A percentile compares a stretch with the other conserved stretches of the same genome.
Conservation (phyloP, 1,140 invertebrate species). For the Bombyx mandarina region DNA sequence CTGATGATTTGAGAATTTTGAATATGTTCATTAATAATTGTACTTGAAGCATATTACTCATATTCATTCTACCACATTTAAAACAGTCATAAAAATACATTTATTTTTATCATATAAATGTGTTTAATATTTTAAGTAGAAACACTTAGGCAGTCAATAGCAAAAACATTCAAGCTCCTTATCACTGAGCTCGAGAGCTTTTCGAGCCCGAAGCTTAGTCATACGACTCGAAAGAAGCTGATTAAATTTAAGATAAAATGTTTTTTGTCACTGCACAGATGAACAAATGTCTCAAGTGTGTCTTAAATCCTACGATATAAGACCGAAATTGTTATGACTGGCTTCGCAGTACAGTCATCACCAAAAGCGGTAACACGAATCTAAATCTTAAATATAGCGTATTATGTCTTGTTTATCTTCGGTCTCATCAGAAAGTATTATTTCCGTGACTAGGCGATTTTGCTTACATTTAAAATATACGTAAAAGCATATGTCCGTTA, state of each 20-base stretch:
- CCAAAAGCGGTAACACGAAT: background rate
- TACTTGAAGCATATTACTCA: too few species aligned
- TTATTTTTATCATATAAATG: too few species aligned
- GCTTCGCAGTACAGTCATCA: background rate
- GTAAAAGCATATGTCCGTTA: slow-evolving; percentile 14
- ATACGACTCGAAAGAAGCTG: slow-evolving; percentile 22
- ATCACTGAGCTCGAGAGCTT: slow-evolving; percentile 12
- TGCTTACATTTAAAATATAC: slow-evolving; percentile 8
- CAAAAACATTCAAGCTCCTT: slow-evolving; percentile 22
- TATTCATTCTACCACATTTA: too few species aligned
- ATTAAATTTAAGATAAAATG: slow-evolving; percentile 23
- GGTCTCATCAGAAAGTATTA: slow-evolving; percentile 15
- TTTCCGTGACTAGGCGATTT: slow-evolving; percentile 17
- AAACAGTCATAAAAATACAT: too few species aligned
- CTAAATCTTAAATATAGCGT: too few species aligned
- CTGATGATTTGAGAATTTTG: too few species aligned
- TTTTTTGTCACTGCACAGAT: too few species aligned
- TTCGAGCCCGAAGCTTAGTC: slow-evolving; percentile 24
- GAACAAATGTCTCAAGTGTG: too few species aligned
- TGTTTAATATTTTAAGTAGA: background rate
- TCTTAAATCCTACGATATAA: too few species aligned
- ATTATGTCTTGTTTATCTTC: slow-evolving; percentile 4
- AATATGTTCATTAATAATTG: too few species aligned
- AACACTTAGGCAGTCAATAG: slow-evolving; percentile 6
- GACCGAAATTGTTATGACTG: slow-evolving; percentile 1